These are phyloP conservation scores for Automeris io DNA, from an alignment of 2,888 invertebrate genomes.

Conservation along the genomic window DNA sequence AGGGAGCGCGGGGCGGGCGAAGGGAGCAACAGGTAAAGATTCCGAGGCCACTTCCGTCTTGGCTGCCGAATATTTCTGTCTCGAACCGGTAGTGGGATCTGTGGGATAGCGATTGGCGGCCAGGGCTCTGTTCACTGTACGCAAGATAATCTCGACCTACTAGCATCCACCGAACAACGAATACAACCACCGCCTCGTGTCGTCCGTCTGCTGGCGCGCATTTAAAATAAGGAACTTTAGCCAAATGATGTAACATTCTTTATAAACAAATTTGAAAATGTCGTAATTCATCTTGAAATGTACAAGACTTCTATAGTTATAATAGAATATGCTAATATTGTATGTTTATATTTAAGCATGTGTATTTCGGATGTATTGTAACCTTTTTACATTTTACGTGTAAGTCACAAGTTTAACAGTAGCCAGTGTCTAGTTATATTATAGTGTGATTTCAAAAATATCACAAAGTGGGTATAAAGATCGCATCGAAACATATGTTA, in stretches of 20 bases:
- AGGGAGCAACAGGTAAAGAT: conserved; percentile 78
- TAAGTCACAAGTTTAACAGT: no score
- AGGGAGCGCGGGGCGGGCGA: conserved; percentile 60
- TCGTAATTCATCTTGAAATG: conserved; percentile 2
- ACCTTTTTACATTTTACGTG: no score
- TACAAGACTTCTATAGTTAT: conserved; percentile 1
- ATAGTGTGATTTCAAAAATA: no score
- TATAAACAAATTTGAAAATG: not conserved
- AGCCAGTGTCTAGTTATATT: no score
- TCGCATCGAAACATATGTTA: conserved; percentile 1
- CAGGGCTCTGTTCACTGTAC: conserved; percentile 67
- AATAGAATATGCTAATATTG: not conserved
- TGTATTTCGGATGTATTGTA: no score
- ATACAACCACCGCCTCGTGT: conserved; percentile 14
- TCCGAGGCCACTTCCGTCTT: conserved; percentile 78
- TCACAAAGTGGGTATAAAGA: no score
- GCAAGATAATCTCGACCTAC: conserved; percentile 46
- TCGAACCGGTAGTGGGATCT: conserved; percentile 77
- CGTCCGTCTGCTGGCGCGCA: conserved; percentile 25
- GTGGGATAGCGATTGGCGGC: no score
- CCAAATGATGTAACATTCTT: conserved; percentile 17
- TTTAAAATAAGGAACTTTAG: conserved; percentile 22
- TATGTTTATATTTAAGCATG: not conserved
- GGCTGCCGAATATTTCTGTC: conserved; percentile 77
- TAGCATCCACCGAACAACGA: conserved; percentile 24